These are phyloP conservation scores for Bolborhynchus lineola DNA, from an alignment of 2,113 vertebrate genomes.

Conservation along the genomic window DNA sequence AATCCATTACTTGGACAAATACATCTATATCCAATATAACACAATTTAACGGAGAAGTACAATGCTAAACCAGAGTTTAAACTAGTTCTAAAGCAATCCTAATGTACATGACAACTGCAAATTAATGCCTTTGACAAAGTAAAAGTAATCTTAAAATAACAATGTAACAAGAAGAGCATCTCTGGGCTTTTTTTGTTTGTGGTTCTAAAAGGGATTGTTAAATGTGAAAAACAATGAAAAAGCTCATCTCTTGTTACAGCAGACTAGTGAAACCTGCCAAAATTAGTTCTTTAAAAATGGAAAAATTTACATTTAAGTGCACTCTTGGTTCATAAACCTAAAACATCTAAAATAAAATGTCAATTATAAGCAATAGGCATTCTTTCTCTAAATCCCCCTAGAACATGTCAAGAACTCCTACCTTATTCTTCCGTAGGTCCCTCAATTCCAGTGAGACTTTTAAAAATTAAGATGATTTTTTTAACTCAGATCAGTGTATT, in stretches of 20 bases:
- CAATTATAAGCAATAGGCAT: neutral
- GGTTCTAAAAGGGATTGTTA: neutral
- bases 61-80: neutral
- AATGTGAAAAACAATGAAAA: neutral
- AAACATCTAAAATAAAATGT: neutral
- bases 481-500: neutral
- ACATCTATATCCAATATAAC: neutral
- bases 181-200: neutral
- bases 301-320: neutral
- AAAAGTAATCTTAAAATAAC: neutral
- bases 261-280: neutral
- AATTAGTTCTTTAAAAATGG: neutral
- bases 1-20: neutral
- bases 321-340: neutral
- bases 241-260: neutral
- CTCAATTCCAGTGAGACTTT: constrained; percentile 13
- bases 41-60: neutral
- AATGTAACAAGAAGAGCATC: neutral
- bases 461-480: constrained; percentile 14
- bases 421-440: neutral
- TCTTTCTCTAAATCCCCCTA: neutral
- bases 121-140: neutral
- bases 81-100: neutral
- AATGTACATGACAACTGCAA: neutral
- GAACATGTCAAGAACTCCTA: neutral